These are phyloP conservation scores for Pachypanchax playfairii DNA, from an alignment of 2,113 vertebrate species.

Conservation along the genomic window DNA sequence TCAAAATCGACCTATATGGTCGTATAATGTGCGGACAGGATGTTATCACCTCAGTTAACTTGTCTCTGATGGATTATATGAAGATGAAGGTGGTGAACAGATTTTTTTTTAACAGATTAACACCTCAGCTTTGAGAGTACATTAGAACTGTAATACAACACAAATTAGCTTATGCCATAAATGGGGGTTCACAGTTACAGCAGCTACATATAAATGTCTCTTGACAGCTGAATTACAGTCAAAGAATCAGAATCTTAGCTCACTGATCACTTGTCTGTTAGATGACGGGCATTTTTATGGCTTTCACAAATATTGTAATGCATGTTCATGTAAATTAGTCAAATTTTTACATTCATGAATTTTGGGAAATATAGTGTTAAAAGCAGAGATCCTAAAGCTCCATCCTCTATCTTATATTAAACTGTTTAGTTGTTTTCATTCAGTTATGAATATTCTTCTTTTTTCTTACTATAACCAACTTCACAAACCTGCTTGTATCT, in stretches of 20 bases:
- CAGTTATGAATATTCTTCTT: no score
- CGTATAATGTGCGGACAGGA: no score
- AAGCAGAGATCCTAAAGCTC: no score
- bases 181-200: slow-evolving; percentile 44
- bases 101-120: slow-evolving; percentile 28
- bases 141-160: slow-evolving; percentile 11
- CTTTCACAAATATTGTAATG: no score
- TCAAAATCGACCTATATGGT: no score
- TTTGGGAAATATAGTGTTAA: no score
- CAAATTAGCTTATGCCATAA: slow-evolving; percentile 28
- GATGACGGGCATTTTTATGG: no score
- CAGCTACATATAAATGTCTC: slow-evolving; percentile 20
- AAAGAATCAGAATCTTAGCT: no score
- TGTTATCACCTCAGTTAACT: slow-evolving; percentile 9
- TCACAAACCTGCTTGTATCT: not conserved
- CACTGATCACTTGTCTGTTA: no score
- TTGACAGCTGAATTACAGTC: slow-evolving; percentile 15
- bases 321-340: no score
- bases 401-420: no score
- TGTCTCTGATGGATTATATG: not conserved
- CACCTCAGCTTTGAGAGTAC: slow-evolving; percentile 9
- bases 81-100: slow-evolving; percentile 9
- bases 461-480: not conserved
- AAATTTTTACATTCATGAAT: no score
- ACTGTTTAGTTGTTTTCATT: not conserved